Percentiles rank a stretch among this genome's conserved stretches.
These are phyloP conservation scores for Poecile montanus DNA, from an alignment of 2,797 vertebrate species.

Conservation along the genomic window DNA sequence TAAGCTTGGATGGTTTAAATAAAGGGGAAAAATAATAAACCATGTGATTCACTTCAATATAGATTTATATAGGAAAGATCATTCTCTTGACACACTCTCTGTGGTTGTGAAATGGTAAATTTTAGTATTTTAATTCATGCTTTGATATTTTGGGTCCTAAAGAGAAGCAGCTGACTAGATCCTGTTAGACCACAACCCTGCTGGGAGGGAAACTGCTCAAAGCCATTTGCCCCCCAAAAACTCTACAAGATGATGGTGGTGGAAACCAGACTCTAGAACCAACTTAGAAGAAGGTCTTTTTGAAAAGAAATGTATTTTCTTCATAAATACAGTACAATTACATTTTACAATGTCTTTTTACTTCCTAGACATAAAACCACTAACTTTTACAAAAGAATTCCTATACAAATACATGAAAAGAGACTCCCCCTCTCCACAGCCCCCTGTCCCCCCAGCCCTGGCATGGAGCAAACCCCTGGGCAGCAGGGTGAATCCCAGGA, in stretches of 20 bases:
- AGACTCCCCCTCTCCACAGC: background rate
- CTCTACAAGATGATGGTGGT: background rate
- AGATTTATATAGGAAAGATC: background rate
- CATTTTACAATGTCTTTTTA: constrained; percentile 63
- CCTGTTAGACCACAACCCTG: background rate
- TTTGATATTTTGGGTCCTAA: background rate
- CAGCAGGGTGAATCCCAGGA: background rate
- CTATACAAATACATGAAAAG: constrained; percentile 68
- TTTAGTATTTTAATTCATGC: background rate
- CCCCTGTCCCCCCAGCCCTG: background rate
- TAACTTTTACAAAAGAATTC: constrained; percentile 63
- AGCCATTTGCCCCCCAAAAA: background rate
- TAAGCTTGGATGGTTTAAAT: constrained; percentile 16
- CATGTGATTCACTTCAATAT: background rate
- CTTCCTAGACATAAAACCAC: constrained; percentile 69
- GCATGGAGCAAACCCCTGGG: background rate
- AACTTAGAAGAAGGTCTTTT: constrained; percentile 30
- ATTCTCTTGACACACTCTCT: background rate
- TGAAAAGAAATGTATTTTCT: constrained; percentile 71
- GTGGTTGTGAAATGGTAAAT: background rate
- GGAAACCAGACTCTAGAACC: constrained; percentile 16
- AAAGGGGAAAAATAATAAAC: constrained; percentile 10
- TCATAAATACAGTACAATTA: constrained; percentile 76
- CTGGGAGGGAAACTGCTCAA: background rate
- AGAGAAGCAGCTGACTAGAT: background rate